Conservation (phyloP, 2,888 invertebrate species). For the Leucoma salicis region DNA sequence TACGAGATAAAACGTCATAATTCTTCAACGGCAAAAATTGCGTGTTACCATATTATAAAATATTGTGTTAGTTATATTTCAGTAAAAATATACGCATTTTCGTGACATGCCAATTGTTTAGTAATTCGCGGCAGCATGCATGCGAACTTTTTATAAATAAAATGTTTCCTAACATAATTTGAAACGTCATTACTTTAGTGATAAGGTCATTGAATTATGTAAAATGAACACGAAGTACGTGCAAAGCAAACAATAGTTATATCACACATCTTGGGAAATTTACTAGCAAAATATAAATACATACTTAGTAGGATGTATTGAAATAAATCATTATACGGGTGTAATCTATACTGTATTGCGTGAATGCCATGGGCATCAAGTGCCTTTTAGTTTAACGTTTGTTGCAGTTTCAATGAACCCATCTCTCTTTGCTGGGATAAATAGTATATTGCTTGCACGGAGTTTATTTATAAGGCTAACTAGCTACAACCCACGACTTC, state of each 20-base stretch:
- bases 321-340: constrained; percentile 9
- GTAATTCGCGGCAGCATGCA: constrained; percentile 14
- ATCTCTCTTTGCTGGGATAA: no score
- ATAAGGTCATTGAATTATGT: constrained; percentile 69
- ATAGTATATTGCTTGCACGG: no score
- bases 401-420: no score
- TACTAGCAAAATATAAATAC: constrained; percentile 29
- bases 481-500: no score
- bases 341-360: neutral
- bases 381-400: no score
- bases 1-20: constrained; percentile 1
- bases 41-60: constrained; percentile 16
- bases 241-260: constrained; percentile 54
- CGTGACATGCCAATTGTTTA: constrained; percentile 25
- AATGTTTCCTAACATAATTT: constrained; percentile 50
- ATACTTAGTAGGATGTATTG: constrained; percentile 13
- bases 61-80: constrained; percentile 9
- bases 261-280: constrained; percentile 53
- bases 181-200: constrained; percentile 47
- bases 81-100: constrained; percentile 22
- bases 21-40: constrained; percentile 12
- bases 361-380: constrained; percentile 1
- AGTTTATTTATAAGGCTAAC: no score
- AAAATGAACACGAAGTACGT: constrained; percentile 60
- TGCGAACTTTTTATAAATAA: constrained; percentile 30